Conservation (phyloP, 2,888 invertebrate genomes). For the Eugnorisma glareosa region DNA sequence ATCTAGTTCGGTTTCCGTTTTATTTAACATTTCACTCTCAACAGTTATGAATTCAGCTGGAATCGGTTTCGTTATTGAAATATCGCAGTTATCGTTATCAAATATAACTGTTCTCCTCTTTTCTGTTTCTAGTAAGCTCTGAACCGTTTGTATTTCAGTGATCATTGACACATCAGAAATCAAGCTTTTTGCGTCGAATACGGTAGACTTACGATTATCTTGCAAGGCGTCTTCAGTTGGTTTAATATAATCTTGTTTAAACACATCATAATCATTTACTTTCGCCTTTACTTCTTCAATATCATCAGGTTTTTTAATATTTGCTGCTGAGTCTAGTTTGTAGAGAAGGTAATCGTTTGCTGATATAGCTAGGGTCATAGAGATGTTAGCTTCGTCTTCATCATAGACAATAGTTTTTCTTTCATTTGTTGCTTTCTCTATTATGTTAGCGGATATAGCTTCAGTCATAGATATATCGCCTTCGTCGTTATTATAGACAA, state of each 20-base stretch:
- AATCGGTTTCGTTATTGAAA: conserved; percentile 57
- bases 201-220: conserved; percentile 3
- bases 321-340: conserved; percentile 28
- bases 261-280: conserved; percentile 17
- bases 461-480: conserved; percentile 62
- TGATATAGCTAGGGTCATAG: conserved; percentile 55
- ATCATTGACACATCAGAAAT: conserved; percentile 36
- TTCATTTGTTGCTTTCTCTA: conserved; percentile 33
- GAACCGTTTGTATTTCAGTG: conserved; percentile 8
- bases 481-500: conserved; percentile 42
- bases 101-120: conserved; percentile 30
- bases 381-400: conserved; percentile 50
- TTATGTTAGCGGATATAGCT: conserved; percentile 61
- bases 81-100: conserved; percentile 36
- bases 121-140: conserved; percentile 21
- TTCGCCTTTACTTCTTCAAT: conserved; percentile 5
- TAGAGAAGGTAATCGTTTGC: conserved; percentile 52
- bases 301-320: conserved; percentile 1
- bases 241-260: conserved; percentile 2
- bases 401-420: conserved; percentile 51
- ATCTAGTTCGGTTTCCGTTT: conserved; percentile 18
- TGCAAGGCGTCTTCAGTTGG: background rate
- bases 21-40: conserved; percentile 23
- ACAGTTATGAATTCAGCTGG: conserved; percentile 41
- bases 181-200: background rate